Conservation (phyloP, 2,113 vertebrate species). For the Copsychus sechellarum region DNA sequence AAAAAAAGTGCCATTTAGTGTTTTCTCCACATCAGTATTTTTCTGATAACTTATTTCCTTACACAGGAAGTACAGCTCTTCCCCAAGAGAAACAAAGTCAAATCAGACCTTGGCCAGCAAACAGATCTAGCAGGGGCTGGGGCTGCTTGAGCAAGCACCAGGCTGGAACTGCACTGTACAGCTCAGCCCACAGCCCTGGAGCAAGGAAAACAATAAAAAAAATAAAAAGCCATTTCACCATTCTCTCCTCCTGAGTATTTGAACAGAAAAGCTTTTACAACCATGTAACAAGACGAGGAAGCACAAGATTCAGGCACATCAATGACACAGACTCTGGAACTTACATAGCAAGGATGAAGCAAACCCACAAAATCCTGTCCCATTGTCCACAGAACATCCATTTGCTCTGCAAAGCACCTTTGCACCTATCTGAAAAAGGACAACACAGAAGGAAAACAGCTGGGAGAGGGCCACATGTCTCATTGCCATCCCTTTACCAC, state of each 20-base stretch:
- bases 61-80: background rate
- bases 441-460: background rate
- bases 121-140: background rate
- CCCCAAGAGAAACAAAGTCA: background rate
- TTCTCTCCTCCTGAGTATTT: background rate
- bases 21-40: background rate
- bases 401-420: background rate
- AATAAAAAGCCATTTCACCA: background rate
- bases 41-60: constrained; percentile 26
- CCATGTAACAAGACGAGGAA: background rate
- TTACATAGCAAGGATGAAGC: background rate
- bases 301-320: background rate
- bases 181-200: background rate
- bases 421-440: background rate
- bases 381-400: background rate
- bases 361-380: background rate
- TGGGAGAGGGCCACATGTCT: background rate
- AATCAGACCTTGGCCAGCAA: background rate
- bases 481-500: background rate
- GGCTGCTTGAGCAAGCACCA: background rate
- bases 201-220: background rate
- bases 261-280: background rate
- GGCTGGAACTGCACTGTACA: background rate
- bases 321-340: background rate
- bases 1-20: background rate